Base-by-base conservation (phyloP, 1,140 invertebrate species). In the Temnothorax nylanderi region DNA sequence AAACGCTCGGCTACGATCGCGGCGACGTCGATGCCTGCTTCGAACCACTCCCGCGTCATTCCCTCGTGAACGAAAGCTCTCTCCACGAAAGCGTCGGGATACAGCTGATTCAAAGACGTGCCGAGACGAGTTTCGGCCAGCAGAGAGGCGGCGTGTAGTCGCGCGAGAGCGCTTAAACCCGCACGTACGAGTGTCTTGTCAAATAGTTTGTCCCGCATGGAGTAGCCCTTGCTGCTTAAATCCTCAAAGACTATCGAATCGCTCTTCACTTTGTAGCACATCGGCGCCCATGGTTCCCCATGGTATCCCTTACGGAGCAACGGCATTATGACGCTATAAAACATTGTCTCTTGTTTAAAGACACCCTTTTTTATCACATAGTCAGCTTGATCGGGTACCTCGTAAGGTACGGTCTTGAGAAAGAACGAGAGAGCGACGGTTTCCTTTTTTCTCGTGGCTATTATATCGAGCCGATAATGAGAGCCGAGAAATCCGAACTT, bases 131-230 rank as follows among this genome's bases (percentile, higher is more conserved):
- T 92, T 87, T 97, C 96, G 54, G 93, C 95, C n/a, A 96, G 94
- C 8, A 96, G 93, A 2, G 95, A 96, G 11, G 96, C 94, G 0
- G 96, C 96, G 87, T 97, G 96, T 87, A 96, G 88, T 71, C 92
- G 95, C 2, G 96, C 96, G 64, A 97, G 75, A 0, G 95, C 91
- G 82, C 95, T 94, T 0, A 97, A 90, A 16, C 93, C 94, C 2
- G 96, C 94, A n/a, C 93, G 92, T 11, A 96, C 87, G 76, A 96
- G 95, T 11, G 96, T 93, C 75, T 95, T 94, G n/a, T 94, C 89
- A 3, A 96, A 92, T 0, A 96, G 21, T 34, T 94, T 95, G 78
- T 91, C 90, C 0, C 92, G 92, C 34, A 88, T 92, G 0, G 94
- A 85, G 3, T 94, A 96, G 3, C 93, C 94, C 69, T 93, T 92